Conservation (phyloP, 2,797 vertebrate genomes). For the Notoglanidium macrostoma region DNA sequence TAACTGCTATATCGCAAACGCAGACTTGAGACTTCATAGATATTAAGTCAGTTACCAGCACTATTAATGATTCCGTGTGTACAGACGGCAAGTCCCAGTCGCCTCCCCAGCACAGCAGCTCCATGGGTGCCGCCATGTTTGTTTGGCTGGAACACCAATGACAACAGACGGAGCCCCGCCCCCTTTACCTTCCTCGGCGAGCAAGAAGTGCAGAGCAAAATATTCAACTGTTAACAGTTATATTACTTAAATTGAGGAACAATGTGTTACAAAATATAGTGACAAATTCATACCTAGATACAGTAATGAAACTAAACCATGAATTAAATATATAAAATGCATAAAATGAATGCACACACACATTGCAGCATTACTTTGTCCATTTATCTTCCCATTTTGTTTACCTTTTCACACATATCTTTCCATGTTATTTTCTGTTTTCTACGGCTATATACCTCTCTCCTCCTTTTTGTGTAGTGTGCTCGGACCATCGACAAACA, state of each 20-base stretch:
- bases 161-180: slow-evolving; percentile 1
- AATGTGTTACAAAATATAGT: background rate
- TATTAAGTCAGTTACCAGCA: slow-evolving; percentile 84
- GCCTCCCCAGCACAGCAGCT: slow-evolving; percentile 92
- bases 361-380: background rate
- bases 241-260: background rate
- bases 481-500: background rate
- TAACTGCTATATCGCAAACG: background rate
- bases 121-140: slow-evolving; percentile 89
- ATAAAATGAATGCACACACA: background rate
- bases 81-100: slow-evolving; percentile 94
- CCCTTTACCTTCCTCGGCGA: background rate
- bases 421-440: background rate
- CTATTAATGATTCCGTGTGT: slow-evolving; percentile 87
- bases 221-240: background rate
- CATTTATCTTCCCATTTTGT: background rate
- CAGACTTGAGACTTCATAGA: background rate
- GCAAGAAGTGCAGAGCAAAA: background rate
- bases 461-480: background rate
- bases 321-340: background rate
- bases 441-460: background rate
- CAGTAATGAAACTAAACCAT: background rate
- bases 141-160: slow-evolving; percentile 31
- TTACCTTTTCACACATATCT: background rate
- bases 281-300: background rate